Evolutionary conservation across 2,888 invertebrate genomes (phyloP).

Genomic region (Agapetus fuscipes): DNA sequence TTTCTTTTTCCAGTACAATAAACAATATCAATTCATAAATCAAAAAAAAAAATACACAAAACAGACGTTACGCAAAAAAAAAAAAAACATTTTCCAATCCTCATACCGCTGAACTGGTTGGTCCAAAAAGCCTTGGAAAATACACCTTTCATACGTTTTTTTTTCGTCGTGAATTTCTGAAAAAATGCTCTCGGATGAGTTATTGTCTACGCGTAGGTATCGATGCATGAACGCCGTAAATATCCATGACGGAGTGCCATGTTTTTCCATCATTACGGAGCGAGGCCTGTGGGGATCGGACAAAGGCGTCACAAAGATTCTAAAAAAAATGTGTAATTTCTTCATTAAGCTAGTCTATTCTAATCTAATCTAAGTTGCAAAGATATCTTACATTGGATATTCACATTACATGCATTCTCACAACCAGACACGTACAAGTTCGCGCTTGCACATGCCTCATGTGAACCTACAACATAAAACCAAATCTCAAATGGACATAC

Average conservation of each 20-base stretch:
- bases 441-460: too few relatives aligned
- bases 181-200: not conserved
- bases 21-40: not conserved
- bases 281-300: not conserved
- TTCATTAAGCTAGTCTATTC: not conserved
- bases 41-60: not conserved
- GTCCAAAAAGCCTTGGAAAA: not conserved
- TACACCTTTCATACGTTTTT: not conserved
- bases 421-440: too few relatives aligned
- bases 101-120: too few relatives aligned
- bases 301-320: not conserved
- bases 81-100: too few relatives aligned
- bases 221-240: not conserved
- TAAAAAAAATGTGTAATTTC: not conserved
- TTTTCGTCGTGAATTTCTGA: not conserved
- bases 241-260: not conserved
- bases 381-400: too few relatives aligned
- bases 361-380: not conserved
- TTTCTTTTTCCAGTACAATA: not conserved
- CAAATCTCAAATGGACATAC: too few relatives aligned
- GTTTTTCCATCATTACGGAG: too few relatives aligned
- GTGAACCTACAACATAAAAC: too few relatives aligned
- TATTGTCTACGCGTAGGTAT: not conserved
- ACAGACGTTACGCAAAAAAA: not conserved
- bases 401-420: too few relatives aligned